A percentile compares a stretch with the other conserved stretches of the same genome.
phyloP scores from a whole-genome alignment of 2,888 invertebrate genomes.

The Cabera pusaria region DNA sequence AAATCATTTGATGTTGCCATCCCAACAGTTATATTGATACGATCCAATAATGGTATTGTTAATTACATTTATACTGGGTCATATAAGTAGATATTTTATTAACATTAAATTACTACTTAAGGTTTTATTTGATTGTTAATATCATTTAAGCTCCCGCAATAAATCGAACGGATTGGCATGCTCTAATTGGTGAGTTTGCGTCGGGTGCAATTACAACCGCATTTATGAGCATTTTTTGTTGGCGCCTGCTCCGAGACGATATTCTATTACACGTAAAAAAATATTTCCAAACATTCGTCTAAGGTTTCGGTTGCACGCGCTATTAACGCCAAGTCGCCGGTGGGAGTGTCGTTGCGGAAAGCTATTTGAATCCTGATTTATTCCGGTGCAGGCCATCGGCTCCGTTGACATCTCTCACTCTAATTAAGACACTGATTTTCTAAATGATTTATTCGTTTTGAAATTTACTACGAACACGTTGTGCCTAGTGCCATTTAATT shows the following conservation, averaged over 20 bases:
- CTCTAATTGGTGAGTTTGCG: constrained; percentile 55
- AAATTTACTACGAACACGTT: constrained; percentile 41
- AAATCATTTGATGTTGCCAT: constrained; percentile 63
- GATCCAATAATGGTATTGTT: constrained; percentile 60
- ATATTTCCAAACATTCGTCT: constrained; percentile 65
- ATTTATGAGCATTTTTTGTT: constrained; percentile 48
- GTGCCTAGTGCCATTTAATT: constrained; percentile 36
- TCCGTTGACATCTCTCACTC: constrained; percentile 69
- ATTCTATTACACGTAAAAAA: constrained; percentile 69
- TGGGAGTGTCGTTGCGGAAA: constrained; percentile 78
- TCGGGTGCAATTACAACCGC: constrained; percentile 51
- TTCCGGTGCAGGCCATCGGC: constrained; percentile 59
- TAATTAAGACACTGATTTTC: constrained; percentile 70
- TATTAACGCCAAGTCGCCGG: constrained; percentile 76
- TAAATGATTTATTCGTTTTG: constrained; percentile 61
- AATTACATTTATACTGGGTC: constrained; percentile 56
- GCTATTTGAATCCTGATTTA: constrained; percentile 78
- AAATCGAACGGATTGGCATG: constrained; percentile 46
- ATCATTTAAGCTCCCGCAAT: constrained; percentile 47
- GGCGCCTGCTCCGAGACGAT: constrained; percentile 61
- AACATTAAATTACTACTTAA: constrained; percentile 51
- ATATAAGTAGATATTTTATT: constrained; percentile 47
- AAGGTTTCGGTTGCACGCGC: constrained; percentile 78
- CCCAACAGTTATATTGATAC: constrained; percentile 61
- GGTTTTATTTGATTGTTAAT: constrained; percentile 42